phyloP scores from a whole-genome alignment of 2,113 vertebrate genomes.

The Mirounga angustirostris region DNA sequence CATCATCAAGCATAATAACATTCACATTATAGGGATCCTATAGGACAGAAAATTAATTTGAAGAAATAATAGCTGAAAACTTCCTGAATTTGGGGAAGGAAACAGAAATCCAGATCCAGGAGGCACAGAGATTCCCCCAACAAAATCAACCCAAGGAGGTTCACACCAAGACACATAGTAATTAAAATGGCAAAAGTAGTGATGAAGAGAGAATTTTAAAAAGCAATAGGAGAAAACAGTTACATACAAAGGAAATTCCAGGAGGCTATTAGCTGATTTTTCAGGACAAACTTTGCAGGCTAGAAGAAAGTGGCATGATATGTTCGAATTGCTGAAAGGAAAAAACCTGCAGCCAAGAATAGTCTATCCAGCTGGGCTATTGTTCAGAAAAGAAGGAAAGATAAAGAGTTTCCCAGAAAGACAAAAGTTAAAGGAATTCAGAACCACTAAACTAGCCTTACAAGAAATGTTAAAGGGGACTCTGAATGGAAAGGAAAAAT shows the following conservation, averaged over 20 bases:
- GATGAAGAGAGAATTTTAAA: neutral
- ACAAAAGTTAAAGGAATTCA: neutral
- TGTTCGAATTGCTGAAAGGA: neutral
- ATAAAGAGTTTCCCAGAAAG: neutral
- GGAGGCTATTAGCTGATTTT: neutral
- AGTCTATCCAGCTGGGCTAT: neutral
- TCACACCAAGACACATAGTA: neutral
- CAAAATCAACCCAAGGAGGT: neutral
- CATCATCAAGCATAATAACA: neutral
- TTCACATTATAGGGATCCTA: neutral
- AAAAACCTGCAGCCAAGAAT: neutral
- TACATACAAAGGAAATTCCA: neutral
- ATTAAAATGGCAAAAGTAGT: neutral
- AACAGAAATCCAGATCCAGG: neutral
- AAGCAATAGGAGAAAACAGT: neutral
- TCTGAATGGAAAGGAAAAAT: neutral
- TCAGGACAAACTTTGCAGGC: neutral
- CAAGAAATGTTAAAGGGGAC: neutral
- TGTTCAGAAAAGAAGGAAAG: neutral
- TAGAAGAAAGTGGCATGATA: neutral
- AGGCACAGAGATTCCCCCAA: neutral
- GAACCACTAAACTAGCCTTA: neutral
- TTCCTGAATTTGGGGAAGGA: neutral
- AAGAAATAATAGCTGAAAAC: neutral
- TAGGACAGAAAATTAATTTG: neutral